Conservation (phyloP, 2,888 invertebrate genomes). For the Spilosoma lubricipeda region DNA sequence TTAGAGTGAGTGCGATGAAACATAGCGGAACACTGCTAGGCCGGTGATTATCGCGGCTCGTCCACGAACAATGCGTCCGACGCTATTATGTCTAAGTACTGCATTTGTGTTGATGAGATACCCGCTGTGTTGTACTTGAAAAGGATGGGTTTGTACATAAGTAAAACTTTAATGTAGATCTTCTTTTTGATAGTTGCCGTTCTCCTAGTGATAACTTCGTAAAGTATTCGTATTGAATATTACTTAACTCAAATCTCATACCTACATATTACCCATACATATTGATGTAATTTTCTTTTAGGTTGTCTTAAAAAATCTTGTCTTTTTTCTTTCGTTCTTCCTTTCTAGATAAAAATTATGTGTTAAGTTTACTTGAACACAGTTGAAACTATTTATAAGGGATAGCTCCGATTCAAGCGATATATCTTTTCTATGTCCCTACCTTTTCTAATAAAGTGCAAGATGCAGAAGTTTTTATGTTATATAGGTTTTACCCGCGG, state of each 20-base stretch:
- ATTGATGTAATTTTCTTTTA: no score
- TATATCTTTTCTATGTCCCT: background rate
- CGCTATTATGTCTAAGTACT: slow-evolving; percentile 61
- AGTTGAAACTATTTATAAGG: background rate
- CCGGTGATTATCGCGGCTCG: slow-evolving; percentile 67
- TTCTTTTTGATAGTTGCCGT: background rate
- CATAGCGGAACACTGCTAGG: slow-evolving; percentile 54
- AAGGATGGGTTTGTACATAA: slow-evolving; percentile 42
- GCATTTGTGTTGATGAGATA: slow-evolving; percentile 57
- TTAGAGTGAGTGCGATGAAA: slow-evolving; percentile 48
- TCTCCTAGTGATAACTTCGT: background rate
- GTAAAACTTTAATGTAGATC: slow-evolving; percentile 6
- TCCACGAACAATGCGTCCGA: slow-evolving; percentile 68
- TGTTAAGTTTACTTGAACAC: no score
- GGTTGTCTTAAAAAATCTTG: no score
- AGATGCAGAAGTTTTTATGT: background rate
- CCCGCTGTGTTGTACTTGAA: slow-evolving; percentile 41
- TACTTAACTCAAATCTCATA: no score
- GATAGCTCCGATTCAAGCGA: background rate
- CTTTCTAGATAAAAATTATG: no score
- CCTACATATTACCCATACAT: no score
- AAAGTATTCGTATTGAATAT: background rate
- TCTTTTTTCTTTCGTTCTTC: no score
- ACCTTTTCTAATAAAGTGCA: background rate
- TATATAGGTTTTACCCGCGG: background rate